Evolutionary conservation across 1,140 invertebrate genomes (phyloP), one percentile per base, ranked within the genome.

Genomic region (Lithobius niger): DNA sequence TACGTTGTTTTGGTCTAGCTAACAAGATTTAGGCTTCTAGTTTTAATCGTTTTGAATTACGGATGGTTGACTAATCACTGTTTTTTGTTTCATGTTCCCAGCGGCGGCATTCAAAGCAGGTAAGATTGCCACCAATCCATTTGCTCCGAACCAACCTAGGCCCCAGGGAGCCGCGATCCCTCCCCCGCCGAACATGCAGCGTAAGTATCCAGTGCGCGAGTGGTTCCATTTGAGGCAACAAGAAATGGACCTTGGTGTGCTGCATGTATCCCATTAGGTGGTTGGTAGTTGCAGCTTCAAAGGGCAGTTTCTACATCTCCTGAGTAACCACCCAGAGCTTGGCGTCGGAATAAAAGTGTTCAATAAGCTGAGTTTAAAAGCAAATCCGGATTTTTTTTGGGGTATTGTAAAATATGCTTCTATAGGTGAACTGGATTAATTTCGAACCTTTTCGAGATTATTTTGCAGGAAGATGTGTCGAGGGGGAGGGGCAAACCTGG

Each of bases 51-150:
- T 18, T 2, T 18, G 15, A 58, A 26, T 44, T 36, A 51, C 43
- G 25, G 42, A 43, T 40, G 24, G 10, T 27, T 40, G 26, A 26
- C 3, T 13, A 16, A 61, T 15, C 26, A 10, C n/a, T 36, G 6
- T 36, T 36, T 36, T 54, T 36, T 57, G 40, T 52, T 63, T 56
- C 59, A 58, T 56, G 54, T 54, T 65, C 61, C 48, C 83, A 61
- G 89, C 91, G 26, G 87, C 88, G 47, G 82, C 82, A 16, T 97
- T 93, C 65, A 96, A 96, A 72, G 91, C 92, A 27, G 92, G 92
- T 16, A 96, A 96, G 76, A 92, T 96, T 57, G 83, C 86, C 13
- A 84, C 86, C 50, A 92, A 92, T 77, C 86, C 88, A 52, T 90
- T 92, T 66, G 83, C 82, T 1, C 71, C 69, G 1, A 18, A 48